Percentiles rank a stretch among this genome's conserved stretches.
phyloP scores from a whole-genome alignment of 2,888 invertebrate species.

The Nesidiocoris tenuis region DNA sequence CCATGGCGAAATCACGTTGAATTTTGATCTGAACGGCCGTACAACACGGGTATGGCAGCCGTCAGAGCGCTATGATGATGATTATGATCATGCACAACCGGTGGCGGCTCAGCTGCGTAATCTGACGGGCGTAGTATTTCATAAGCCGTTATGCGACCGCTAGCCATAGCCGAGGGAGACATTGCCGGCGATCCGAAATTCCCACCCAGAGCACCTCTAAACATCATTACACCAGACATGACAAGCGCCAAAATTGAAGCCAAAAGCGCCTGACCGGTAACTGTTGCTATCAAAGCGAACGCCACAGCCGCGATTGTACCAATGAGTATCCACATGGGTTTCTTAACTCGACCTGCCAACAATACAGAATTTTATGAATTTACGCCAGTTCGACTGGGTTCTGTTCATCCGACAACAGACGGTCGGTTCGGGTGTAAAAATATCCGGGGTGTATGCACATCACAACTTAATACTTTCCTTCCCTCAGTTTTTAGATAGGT shows the following conservation, averaged over 20 bases:
- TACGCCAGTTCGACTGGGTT: too few relatives aligned
- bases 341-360: conserved; percentile 46
- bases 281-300: conserved; percentile 50
- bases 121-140: conserved; percentile 37
- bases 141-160: conserved; percentile 34
- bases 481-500: too few relatives aligned
- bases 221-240: conserved; percentile 49
- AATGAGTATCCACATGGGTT: conserved; percentile 45
- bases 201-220: conserved; percentile 47
- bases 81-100: conserved; percentile 39
- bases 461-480: too few relatives aligned
- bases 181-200: conserved; percentile 28
- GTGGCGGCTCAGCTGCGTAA: conserved; percentile 18
- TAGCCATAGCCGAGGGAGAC: not conserved
- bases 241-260: conserved; percentile 51
- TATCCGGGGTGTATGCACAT: too few relatives aligned
- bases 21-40: not conserved
- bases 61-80: conserved; percentile 33
- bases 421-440: too few relatives aligned
- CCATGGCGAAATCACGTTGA: too few relatives aligned
- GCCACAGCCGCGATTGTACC: conserved; percentile 48
- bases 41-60: conserved; percentile 2
- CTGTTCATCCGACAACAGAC: too few relatives aligned
- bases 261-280: conserved; percentile 51
- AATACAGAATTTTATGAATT: not conserved